Base-by-base conservation (phyloP, 2,888 invertebrate genomes). In the Leptothorax acervorum region DNA sequence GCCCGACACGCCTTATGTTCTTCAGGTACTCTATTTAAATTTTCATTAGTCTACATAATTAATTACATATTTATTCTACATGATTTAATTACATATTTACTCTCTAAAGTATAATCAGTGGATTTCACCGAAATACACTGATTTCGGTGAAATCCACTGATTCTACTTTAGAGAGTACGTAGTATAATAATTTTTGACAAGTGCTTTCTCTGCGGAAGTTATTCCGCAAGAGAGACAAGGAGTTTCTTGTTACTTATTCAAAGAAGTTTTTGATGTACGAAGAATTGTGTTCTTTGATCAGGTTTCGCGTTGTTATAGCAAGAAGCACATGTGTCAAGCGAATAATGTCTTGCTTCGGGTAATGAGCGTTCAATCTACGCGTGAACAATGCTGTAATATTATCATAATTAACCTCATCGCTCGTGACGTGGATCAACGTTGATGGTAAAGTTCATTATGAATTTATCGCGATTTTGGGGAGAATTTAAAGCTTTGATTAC, bases 1-100 rank as follows among this genome's bases (percentile, higher is more conserved):
- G 39, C 95, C 96, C 42, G 95, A 96, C 83, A 95, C 95, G 63
- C 95, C 96, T 15, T 96, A 96, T 93, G 94, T 95, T 87, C 95
- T 96, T 68, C 95, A 96, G 93, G 95, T 96, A 84, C 1, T 28
- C 5, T 1, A 31, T 42, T 68, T 31, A n/a, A 42, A 8, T 48
- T 62, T 60, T 45, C 2, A 57, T 42, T 15, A n/a, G 9, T 35
- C 31, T 35, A 45, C 11, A 2, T 28, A 51, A 65, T 76, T 63
- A 23, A 51, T 68, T 45, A 28, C 66, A 15, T 28, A 39, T 71
- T 73, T 42, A 23, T 23, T 23, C 23, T 23, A 23, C 23, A 23
- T 23, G 23, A 23, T 23, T 23, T 23, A 23, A 23, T 23, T 23
- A 23, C 23, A 23, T 23, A 23, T 23, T 23, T 23, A 23, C 23